Evolutionary conservation across 2,113 vertebrate genomes (phyloP), one percentile per base, ranked within the genome.

Genomic region (Neomonachus schauinslandi): DNA sequence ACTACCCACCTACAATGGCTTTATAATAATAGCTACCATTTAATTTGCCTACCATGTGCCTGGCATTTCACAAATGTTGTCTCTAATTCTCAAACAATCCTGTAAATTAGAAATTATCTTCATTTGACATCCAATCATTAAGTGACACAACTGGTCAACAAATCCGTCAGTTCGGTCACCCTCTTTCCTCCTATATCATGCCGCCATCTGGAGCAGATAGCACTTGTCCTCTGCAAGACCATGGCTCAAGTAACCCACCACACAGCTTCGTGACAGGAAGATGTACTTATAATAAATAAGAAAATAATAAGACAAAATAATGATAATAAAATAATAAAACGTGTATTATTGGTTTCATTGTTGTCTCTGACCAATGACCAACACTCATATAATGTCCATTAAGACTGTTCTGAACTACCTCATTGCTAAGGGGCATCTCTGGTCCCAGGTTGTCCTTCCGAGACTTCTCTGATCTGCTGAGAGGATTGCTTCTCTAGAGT

Each of bases 1-100:
- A 55, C 21, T 12, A 22, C 22, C 67, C 16, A 63, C 53, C n/a
- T 39, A 28, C 11, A 51, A 57, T 69, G 18, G 79, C 24, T 57
- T 94, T 15, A 53, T 69, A 65, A 65, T 69, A 59, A 89, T 3
- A 94, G 49, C 49, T 83, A n/a, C 21, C 22, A 83, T 77, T 94
- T 92, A 4, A 57, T 49, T 22, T 28, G 93, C 53, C 28, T 59
- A 14, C 5, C 2, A 1, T 82, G 5, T 72, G 9, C 53, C 31
- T 36, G 21, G 2, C 4, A 77, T 57, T 65, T 87, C 51, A 83
- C n/a, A 76, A 77, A 89, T 26, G 24, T 10, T 76, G 57, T 65
- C 76, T 94, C 36, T 69, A n/a, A 42, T 49, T 89, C 61, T 88
- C 42, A 74, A 83, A 42, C 53, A 31, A 33, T 33, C 12, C 3